These are phyloP conservation scores for Phoxinus phoxinus DNA, from an alignment of 2,113 vertebrate species.

Conservation along the genomic window DNA sequence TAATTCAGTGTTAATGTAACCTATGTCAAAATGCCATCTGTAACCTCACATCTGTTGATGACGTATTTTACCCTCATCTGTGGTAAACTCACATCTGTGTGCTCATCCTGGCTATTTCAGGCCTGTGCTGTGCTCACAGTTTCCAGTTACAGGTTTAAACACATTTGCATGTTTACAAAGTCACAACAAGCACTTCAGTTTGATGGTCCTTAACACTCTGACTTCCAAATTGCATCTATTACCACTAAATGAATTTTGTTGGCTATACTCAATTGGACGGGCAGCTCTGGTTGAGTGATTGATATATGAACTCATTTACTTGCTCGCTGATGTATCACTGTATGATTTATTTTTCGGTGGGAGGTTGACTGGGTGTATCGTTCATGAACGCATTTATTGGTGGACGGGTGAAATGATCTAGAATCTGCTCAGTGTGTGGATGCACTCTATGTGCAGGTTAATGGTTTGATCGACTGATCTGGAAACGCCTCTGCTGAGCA, in stretches of 20 bases:
- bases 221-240: constrained; percentile 34
- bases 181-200: constrained; percentile 31
- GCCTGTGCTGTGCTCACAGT: background rate
- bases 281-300: constrained; percentile 43
- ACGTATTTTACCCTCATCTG: background rate
- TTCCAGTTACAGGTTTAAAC: constrained; percentile 21
- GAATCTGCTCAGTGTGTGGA: background rate
- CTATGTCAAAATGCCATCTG: background rate
- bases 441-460: background rate
- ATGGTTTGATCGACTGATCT: constrained; percentile 13
- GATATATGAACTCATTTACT: constrained; percentile 52
- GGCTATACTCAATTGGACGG: constrained; percentile 22
- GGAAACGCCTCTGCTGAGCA: background rate
- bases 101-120: background rate
- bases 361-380: constrained; percentile 32
- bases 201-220: constrained; percentile 31
- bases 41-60: background rate
- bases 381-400: constrained; percentile 33
- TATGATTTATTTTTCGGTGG: constrained; percentile 30
- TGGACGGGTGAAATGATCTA: background rate
- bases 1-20: background rate
- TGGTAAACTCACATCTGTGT: background rate
- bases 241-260: constrained; percentile 39
- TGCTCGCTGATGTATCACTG: constrained; percentile 41
- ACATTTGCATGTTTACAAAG: constrained; percentile 17